Conservation (phyloP, 2,113 vertebrate genomes). For the Alethe diademata region DNA sequence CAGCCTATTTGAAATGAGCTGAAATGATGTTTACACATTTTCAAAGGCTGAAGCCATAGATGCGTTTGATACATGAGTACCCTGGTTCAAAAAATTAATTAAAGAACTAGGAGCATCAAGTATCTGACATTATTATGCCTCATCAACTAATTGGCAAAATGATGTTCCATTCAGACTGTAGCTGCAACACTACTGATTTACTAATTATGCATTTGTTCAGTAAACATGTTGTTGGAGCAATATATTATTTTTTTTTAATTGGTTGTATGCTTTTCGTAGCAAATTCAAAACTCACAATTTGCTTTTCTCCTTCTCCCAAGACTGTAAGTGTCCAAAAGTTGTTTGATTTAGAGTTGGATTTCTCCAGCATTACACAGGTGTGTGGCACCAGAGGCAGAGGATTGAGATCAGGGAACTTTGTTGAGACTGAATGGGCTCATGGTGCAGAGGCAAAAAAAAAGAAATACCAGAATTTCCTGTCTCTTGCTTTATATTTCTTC, state of each 20-base stretch:
- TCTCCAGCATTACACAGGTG: background rate
- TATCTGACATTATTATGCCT: constrained; percentile 76
- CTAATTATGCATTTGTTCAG: constrained; percentile 73
- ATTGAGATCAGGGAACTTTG: too few relatives aligned
- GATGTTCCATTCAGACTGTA: constrained; percentile 70
- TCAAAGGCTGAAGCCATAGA: constrained; percentile 55
- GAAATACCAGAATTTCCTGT: background rate
- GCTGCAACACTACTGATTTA: constrained; percentile 69
- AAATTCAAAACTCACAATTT: background rate
- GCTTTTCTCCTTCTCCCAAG: background rate
- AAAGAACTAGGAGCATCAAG: constrained; percentile 68
- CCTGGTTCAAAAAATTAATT: constrained; percentile 74
- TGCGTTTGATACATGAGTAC: constrained; percentile 51
- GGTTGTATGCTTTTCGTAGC: background rate
- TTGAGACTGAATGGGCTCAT: background rate
- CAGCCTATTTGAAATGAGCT: background rate
- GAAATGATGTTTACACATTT: constrained; percentile 42
- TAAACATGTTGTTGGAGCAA: constrained; percentile 68
- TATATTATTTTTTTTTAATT: constrained; percentile 65
- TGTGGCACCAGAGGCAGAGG: background rate
- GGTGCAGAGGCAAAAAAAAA: background rate
- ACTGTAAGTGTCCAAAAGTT: background rate
- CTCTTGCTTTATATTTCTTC: background rate
- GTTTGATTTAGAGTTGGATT: background rate
- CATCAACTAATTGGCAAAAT: constrained; percentile 78